Conservation (phyloP, 2,797 vertebrate genomes). For the Manis crassicaudata region DNA sequence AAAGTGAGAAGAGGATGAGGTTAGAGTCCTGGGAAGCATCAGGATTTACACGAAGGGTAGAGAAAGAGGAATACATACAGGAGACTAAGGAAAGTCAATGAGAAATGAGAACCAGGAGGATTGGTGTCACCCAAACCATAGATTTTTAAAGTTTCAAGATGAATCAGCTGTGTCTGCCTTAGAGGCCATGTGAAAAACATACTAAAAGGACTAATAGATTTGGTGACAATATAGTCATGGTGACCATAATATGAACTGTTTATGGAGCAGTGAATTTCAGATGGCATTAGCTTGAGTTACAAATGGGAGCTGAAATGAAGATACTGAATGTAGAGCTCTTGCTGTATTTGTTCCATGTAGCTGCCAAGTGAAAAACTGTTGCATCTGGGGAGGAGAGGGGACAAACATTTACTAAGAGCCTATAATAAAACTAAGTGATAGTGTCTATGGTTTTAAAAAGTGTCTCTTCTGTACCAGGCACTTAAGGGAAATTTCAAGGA, state of each 20-base stretch:
- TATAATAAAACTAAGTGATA: not conserved
- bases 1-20: not conserved
- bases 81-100: not conserved
- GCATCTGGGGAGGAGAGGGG: not conserved
- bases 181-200: not conserved
- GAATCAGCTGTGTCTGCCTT: not conserved
- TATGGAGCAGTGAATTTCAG: not conserved
- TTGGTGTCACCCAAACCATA: not conserved
- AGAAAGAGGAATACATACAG: not conserved
- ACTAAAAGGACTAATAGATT: not conserved
- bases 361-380: not conserved
- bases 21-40: not conserved
- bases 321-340: not conserved
- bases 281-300: not conserved
- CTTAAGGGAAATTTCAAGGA: not conserved
- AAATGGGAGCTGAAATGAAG: not conserved
- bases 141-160: not conserved
- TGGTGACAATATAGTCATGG: not conserved
- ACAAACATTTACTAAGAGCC: not conserved
- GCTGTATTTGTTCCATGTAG: not conserved
- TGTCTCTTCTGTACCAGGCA: not conserved
- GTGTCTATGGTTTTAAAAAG: not conserved
- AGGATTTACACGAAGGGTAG: not conserved
- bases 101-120: not conserved
- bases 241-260: not conserved